Base-by-base conservation (phyloP, 1,140 invertebrate genomes). In the Bombus breviceps region DNA sequence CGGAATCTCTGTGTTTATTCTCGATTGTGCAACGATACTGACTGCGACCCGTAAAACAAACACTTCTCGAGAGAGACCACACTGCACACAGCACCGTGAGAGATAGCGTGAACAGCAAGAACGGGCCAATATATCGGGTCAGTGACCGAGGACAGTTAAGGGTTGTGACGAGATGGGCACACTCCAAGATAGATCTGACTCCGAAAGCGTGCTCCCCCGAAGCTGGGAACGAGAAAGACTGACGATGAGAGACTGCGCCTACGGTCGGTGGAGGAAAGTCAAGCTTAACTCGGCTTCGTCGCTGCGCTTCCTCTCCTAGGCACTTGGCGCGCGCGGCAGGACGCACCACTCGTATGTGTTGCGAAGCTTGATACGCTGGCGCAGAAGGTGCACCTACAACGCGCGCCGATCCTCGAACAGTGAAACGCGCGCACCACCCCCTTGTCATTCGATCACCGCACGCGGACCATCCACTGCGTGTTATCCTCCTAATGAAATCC, bases 301-400 rank as follows among this genome's bases (percentile, higher is more conserved):
- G 83, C 88, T 89, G 84, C 88, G 88, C 85, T 89, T 89, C 47
- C 88, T 89, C 87, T 82, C 80, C 77, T 89, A 86, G 81, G 47
- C 73, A 88, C 53, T 89, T 89, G 75, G 80, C 81, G 88, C 88
- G 88, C 88, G 88, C 85, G 84, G 88, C 88, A 86, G 75, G 80
- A 86, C 81, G 73, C 80, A 86, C 69, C 74, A 47, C 80, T 89
- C 72, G 83, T 86, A 75, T 83, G 80, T 89, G 68, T 86, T 79
- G 77, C 88, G 81, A 86, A 74, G 47, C n/a, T 37, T 59, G 79
- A 75, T 39, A 85, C 81, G 80, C 85, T 69, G 85, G 85, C 88
- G 88, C 88, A 89, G 81, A 69, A 86, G 62, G 57, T 64, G 69
- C 77, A 28, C 32, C 81, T 76, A 64, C 64, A 83, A 83, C 85